Percentiles rank a stretch among this genome's conserved stretches.
These are phyloP conservation scores for Cacajao melanocephalus DNA, from an alignment of 2,797 vertebrate species.

Conservation along the genomic window DNA sequence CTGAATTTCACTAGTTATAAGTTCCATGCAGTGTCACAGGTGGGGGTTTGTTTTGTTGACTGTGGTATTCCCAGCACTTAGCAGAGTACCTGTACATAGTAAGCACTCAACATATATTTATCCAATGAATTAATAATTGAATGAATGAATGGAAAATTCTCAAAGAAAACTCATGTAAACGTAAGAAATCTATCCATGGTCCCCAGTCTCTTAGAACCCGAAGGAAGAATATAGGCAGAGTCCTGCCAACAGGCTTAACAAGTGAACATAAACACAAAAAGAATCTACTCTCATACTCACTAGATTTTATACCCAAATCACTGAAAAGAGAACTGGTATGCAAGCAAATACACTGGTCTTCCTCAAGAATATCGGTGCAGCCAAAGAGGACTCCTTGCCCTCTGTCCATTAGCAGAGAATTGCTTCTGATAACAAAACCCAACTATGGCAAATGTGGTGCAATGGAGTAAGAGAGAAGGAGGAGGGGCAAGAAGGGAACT, in stretches of 20 bases:
- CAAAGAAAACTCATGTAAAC: not conserved
- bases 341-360: not conserved
- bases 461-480: not conserved
- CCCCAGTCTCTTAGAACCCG: not conserved
- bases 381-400: not conserved
- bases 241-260: not conserved
- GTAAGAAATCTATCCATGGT: not conserved
- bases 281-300: not conserved
- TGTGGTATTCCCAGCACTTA: not conserved
- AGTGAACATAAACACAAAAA: not conserved
- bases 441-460: not conserved
- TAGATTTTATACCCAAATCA: not conserved
- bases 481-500: no score
- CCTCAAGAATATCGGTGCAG: not conserved
- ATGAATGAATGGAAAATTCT: not conserved
- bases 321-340: not conserved
- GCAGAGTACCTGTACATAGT: not conserved
- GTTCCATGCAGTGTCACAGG: not conserved
- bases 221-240: not conserved
- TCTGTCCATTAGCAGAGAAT: conserved; percentile 2
- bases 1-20: not conserved
- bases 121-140: not conserved
- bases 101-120: not conserved
- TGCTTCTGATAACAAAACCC: not conserved
- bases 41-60: not conserved